Evolutionary conservation across 2,888 invertebrate genomes (phyloP), one percentile per base, ranked within the genome.

Genomic region (Papilio protenor): DNA sequence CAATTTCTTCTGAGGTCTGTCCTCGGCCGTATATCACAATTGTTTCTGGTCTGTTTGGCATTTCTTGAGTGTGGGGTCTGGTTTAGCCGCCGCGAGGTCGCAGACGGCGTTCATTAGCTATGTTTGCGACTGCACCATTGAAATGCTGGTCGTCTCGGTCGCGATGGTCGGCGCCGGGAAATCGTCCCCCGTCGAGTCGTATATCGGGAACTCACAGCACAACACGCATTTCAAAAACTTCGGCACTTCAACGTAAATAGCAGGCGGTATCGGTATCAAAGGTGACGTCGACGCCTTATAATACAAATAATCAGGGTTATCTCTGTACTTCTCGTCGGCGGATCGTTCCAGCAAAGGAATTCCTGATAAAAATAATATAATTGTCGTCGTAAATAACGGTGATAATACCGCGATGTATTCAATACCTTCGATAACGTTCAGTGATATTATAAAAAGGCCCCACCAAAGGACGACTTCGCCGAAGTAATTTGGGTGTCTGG

Each of bases 381-480:
- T 98, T 82, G 97, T 92, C 21, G 97, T 97, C 33, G 98, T 98
- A 90, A 98, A 98, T 79, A 98, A 93, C 10, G 98, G 98, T 21
- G 98, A 98, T 83, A 98, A 95, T 83, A 98, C 96, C 14, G 97
- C 98, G 45, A 98, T 95, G 97, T 98, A 98, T 93, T 98, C 98
- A 52, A 96, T 94, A 23, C 98, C 97, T 85, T 97, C 96, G 83
- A 98, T 96, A 23, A 98, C 97, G 88, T 98, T 98, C 55, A 98
- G 90, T 0, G 98, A 97, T 89, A 98, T 97, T 75, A 98, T 96
- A 88, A 98, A 98, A 84, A 98, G 97, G 5, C 99, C 98, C 97
- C 98, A 98, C 98, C 99, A 98, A 21, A 99, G 95, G 0, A 98
- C 96, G 16, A 98, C 98, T 93, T 99, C 99, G 0, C 99, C 99